Evolutionary conservation across 1,140 invertebrate species (phyloP), one percentile per base, ranked within the genome.

Genomic region (Diabrotica virgifera): DNA sequence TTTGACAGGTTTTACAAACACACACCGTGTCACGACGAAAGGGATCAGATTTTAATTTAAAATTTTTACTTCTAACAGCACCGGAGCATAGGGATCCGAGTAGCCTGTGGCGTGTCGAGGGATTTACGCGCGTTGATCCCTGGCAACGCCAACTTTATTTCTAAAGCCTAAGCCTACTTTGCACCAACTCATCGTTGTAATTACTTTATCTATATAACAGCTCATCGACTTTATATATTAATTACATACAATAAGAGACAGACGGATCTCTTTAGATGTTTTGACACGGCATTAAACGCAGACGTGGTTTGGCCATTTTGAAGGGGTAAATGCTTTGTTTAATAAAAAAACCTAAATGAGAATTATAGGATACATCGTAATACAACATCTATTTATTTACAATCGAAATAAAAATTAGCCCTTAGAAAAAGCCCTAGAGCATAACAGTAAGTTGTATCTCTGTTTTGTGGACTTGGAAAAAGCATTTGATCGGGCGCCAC

Each of bases 81-180:
- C 24, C 6, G 36, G 55, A 57, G 12, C 24, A 24, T 37, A 2
- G n/a, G 40, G 8, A 46, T 46, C 40, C 40, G 40, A 46, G 35
- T 57, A 13, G 35, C 36, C 11, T 24, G n/a, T 36, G 55, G 55
- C 5, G 55, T 24, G 24, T 57, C 35, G 35, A 36, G 24, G 55
- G 55, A 57, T 57, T 57, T 57, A 36, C 36, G 24, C 10, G 11
- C 35, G 55, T 57, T 57, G 24, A 57, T 57, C 55, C 55, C n/a
- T 57, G 36, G 55, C 55, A 57, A 57, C 55, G 55, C 55, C 55
- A 57, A 57, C 55, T 57, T 57, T 40, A 57, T 57, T 57, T 57
- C 36, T 36, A 36, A 35, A 37, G n/a, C 36, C 36, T 36, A 57
- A 57, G 36, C 55, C 55, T 57, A 37, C 55, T 57, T 57, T 57